phyloP scores from a whole-genome alignment of 2,888 invertebrate genomes.

The Lycophotia porphyrea region DNA sequence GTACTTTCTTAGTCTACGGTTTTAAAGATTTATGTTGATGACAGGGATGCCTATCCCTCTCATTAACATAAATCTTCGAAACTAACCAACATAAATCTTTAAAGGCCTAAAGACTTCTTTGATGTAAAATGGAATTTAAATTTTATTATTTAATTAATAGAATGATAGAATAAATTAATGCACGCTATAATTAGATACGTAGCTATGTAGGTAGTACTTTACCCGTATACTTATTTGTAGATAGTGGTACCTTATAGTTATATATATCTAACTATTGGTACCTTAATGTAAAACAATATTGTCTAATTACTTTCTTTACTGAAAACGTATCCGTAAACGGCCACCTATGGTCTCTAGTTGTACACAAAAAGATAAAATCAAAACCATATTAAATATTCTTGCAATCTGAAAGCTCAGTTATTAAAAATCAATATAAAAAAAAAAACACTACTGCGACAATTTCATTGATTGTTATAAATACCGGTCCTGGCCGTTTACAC shows the following conservation, averaged over 20 bases:
- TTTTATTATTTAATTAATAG: not conserved
- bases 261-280: not conserved
- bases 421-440: not conserved
- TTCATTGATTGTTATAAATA: constrained; percentile 29
- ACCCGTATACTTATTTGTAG: not conserved
- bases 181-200: not conserved
- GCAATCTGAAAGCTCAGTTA: not conserved
- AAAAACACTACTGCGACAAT: constrained; percentile 6
- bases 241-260: not conserved
- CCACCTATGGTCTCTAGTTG: not conserved
- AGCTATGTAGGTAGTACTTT: not conserved
- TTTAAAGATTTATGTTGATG: constrained; percentile 14
- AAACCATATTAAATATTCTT: not conserved
- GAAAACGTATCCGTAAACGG: not conserved
- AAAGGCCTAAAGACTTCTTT: not conserved
- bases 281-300: not conserved
- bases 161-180: no score
- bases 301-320: not conserved
- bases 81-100: no score
- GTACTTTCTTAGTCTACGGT: not conserved
- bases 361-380: constrained; percentile 8
- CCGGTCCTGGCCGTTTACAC: constrained; percentile 41
- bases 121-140: not conserved
- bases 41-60: no score
- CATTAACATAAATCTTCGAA: no score